Evolutionary conservation across 30 jellyfish, hydroid and myxozoan genomes (phyloP).

Genomic region (Sanderia malayensis): DNA sequence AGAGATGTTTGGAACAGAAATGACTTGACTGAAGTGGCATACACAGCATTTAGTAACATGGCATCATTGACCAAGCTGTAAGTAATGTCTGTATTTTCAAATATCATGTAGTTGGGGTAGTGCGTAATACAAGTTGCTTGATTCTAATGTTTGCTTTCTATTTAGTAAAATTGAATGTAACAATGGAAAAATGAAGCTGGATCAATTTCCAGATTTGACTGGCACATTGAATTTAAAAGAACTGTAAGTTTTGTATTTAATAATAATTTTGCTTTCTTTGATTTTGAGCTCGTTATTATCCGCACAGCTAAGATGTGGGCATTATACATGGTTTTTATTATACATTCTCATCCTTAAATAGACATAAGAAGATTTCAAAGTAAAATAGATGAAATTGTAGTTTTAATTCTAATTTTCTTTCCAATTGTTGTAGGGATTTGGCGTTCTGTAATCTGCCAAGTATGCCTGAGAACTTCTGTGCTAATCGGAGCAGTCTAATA

Average conservation of each 20-base stretch:
- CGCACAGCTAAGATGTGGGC: too few species aligned
- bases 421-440: slow-evolving; percentile 34
- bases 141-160: too few species aligned
- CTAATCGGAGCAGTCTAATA: slow-evolving; percentile 24
- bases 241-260: slow-evolving; percentile 73
- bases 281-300: too few species aligned
- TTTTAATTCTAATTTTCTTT: too few species aligned
- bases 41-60: slow-evolving; percentile 54
- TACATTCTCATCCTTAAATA: too few species aligned
- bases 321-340: too few species aligned
- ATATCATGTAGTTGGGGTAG: too few species aligned
- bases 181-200: slow-evolving; percentile 57
- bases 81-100: too few species aligned
- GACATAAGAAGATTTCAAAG: too few species aligned
- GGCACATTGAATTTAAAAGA: slow-evolving; percentile 65
- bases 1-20: slow-evolving; percentile 55
- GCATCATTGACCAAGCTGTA: slow-evolving; percentile 51
- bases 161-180: slow-evolving; percentile 58
- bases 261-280: too few species aligned
- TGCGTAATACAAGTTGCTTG: too few species aligned
- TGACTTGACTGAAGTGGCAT: slow-evolving; percentile 25
- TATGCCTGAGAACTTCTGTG: slow-evolving; percentile 54
- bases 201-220: slow-evolving; percentile 58
- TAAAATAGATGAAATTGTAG: too few species aligned
- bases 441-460: slow-evolving; percentile 40